phyloP scores from a whole-genome alignment of 2,888 invertebrate species.

The Papilio demoleus region DNA sequence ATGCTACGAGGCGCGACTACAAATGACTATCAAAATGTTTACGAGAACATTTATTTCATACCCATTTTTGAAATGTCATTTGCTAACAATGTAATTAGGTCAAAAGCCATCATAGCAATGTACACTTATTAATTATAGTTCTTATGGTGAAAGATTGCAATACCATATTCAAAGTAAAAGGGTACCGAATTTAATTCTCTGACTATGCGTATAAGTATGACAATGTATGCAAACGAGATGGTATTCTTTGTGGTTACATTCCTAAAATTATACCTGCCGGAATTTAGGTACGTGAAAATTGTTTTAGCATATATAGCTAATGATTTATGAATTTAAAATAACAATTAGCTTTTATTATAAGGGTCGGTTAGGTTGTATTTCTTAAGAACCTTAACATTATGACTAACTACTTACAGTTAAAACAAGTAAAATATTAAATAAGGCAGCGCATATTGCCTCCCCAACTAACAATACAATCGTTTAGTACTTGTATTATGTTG shows the following conservation, averaged over 20 bases:
- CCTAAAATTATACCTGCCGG: slow-evolving; percentile 13
- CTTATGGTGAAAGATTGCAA: neutral
- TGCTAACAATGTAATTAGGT: neutral
- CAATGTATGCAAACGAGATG: slow-evolving; percentile 40
- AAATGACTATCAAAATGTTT: slow-evolving; percentile 34
- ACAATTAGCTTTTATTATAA: neutral
- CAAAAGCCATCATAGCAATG: neutral
- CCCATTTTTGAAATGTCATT: neutral
- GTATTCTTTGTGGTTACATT: slow-evolving; percentile 32
- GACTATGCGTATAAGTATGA: neutral
- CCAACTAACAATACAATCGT: slow-evolving; percentile 24
- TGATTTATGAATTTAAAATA: neutral
- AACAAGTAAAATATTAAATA: no score
- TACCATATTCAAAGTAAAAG: neutral
- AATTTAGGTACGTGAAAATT: slow-evolving; percentile 37
- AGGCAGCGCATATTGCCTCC: slow-evolving; percentile 19
- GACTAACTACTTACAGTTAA: no score
- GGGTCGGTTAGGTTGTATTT: neutral
- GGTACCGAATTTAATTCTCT: neutral
- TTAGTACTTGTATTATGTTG: slow-evolving; percentile 3
- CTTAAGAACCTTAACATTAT: no score
- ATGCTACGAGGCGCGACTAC: slow-evolving; percentile 37
- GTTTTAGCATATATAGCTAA: slow-evolving; percentile 27
- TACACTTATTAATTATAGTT: neutral
- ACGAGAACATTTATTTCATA: neutral